phyloP scores from a whole-genome alignment of 2,888 invertebrate species.

The Dasypolia templi region DNA sequence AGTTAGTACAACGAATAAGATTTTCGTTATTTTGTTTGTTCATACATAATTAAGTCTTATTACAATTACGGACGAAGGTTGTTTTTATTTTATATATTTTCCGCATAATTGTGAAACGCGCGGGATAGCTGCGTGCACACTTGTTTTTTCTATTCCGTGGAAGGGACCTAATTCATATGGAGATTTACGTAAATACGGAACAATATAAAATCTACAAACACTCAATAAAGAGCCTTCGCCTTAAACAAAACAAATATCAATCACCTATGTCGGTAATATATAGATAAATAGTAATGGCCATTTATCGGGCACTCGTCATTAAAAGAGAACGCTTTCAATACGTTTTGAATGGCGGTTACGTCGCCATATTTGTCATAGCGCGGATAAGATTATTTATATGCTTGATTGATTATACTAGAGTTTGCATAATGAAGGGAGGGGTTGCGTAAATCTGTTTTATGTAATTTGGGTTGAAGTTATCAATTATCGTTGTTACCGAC shows the following conservation, averaged over 20 bases:
- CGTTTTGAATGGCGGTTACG: slow-evolving; percentile 58
- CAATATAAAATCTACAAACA: background rate
- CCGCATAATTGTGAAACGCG: too few species aligned
- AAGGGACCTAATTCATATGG: too few species aligned
- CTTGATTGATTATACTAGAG: slow-evolving; percentile 63
- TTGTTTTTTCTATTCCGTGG: too few species aligned
- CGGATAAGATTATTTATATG: slow-evolving; percentile 67
- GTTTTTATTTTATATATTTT: too few species aligned
- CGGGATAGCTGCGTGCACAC: too few species aligned
- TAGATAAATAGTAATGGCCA: slow-evolving; percentile 74
- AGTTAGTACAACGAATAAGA: too few species aligned
- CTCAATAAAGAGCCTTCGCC: slow-evolving; percentile 29
- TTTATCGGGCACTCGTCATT: slow-evolving; percentile 76
- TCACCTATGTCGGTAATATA: slow-evolving; percentile 61
- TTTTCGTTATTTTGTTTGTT: too few species aligned
- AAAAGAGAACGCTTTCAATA: slow-evolving; percentile 70
- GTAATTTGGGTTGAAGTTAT: slow-evolving; percentile 46
- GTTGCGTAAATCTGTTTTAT: slow-evolving; percentile 59
- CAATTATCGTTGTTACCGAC: slow-evolving; percentile 32
- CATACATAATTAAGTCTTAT: too few species aligned
- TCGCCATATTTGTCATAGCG: slow-evolving; percentile 64
- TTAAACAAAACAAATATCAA: slow-evolving; percentile 68
- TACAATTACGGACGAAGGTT: too few species aligned
- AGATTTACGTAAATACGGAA: background rate
- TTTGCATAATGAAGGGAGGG: slow-evolving; percentile 57